Base-by-base conservation (phyloP, 2,797 vertebrate species). In the Tragopan temminckii region DNA sequence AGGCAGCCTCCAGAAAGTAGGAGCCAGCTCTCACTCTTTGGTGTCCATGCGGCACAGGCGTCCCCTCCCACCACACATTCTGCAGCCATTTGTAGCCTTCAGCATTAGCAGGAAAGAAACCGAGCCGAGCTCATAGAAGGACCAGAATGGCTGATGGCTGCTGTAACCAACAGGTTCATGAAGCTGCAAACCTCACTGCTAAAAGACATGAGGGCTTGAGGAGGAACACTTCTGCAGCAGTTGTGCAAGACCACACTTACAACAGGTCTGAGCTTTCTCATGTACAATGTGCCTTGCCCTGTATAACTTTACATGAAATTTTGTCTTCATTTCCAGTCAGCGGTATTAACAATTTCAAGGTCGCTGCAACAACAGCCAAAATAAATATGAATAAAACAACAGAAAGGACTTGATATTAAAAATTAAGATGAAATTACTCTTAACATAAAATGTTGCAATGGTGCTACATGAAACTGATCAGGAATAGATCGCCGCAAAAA, bases 1-100 rank as follows among this genome's bases (percentile, higher is more conserved):
- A n/a, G 68, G 31, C 2, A 61, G 42, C 40, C n/a, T 36, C n/a
- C n/a, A 23, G 57, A 43, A 40, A 66, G 31, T 4, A 40, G 31
- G 18, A 31, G 4, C 3, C 27, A 58, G 23, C 20, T 31, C 38
- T 48, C 14, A 4, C 43, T 43, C 45, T 78, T 40, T 31, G 42
- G 33, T 2, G 1, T 17, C 61, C 4, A 8, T 5, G 1, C 9
- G 29, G 33, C 31, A 27, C 0, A 33, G 52, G 12, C 36, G 10
- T 57, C 19, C 10, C 7, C 5, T 74, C 24, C 63, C 66, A 36
- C 23, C 14, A 6, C 3, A 8, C 21, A n/a, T 19, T 25, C 24
- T 59, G 16, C 36, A 58, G 33, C 27, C 11, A 8, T 11, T 20
- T 2, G 1, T 29, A 68, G 46, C 52, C 31, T 36, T 40, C 25